These are phyloP conservation scores for Philonicus albiceps DNA, from an alignment of 2,888 invertebrate genomes.

Conservation along the genomic window DNA sequence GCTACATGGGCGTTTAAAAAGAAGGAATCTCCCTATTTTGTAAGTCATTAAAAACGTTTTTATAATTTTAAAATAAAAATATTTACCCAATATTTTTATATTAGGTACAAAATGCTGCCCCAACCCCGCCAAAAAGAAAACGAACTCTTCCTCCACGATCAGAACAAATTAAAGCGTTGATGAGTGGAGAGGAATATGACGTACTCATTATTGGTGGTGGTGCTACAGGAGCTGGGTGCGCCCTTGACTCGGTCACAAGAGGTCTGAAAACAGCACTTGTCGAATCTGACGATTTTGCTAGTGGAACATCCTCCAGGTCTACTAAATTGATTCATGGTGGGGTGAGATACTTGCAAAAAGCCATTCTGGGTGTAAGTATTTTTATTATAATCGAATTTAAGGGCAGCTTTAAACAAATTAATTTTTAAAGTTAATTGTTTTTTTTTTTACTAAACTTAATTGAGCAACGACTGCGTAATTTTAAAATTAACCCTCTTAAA, in stretches of 20 bases:
- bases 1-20: constrained; percentile 59
- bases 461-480: not conserved
- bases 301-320: constrained; percentile 92
- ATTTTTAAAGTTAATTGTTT: not conserved
- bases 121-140: constrained; percentile 66
- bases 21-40: constrained; percentile 56
- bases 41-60: constrained; percentile 35
- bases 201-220: constrained; percentile 97
- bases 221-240: constrained; percentile 96
- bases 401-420: too few species aligned
- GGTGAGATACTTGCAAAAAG: constrained; percentile 96
- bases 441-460: not conserved
- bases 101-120: constrained; percentile 58
- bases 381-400: not conserved
- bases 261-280: constrained; percentile 94
- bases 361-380: constrained; percentile 75
- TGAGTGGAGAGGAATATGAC: constrained; percentile 83
- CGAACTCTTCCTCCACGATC: constrained; percentile 80
- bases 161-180: constrained; percentile 80
- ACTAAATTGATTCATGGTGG: constrained; percentile 99
- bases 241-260: constrained; percentile 92
- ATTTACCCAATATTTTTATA: not conserved
- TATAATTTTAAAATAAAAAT: not conserved
- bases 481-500: too few species aligned
- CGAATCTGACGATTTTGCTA: constrained; percentile 96